Evolutionary conservation across 2,888 invertebrate species (phyloP), one percentile per base, ranked within the genome.

Genomic region (Elegia similella): DNA sequence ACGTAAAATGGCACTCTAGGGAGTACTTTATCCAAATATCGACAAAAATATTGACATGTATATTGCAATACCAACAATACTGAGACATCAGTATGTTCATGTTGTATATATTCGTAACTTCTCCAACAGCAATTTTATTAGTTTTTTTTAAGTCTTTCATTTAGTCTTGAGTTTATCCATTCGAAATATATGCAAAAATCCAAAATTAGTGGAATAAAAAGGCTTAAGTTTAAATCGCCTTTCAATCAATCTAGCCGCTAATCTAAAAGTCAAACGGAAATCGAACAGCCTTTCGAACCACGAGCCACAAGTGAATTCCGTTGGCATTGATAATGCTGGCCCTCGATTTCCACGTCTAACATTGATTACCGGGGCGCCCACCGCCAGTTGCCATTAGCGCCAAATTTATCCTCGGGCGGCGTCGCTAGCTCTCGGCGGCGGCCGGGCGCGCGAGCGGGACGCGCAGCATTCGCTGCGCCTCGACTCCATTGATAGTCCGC

Each of bases 331-430:
- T 75, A 78, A 79, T 76, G 75, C 72, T 79, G 75, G 68, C 69
- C 75, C 79, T 82, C 79, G 76, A 84, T 84, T 84, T 84, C 75
- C 78, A 81, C 80, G 78, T 83, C 78, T 78, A 87, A 79, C 89
- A 90, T 90, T 86, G 90, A 90, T 90, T 89, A 84, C 86, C 76
- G 76, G 80, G n/a, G 80, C 82, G 81, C 82, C 80, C 86, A 83
- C 79, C 80, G 80, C 79, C 81, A 79, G 84, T 84, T 85, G 80
- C 83, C 75, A 85, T 88, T 86, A 88, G 88, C 86, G 88, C 89
- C 89, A 89, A 90, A 89, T 87, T 86, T 86, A 90, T 82, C 88
- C 82, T 89, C 88, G 88, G 86, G 80, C 73, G 75, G 75, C 77
- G 80, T 87, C 88, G 89, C 78, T 74, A 68, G 69, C 68, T 61